Conservation (phyloP, 1,140 invertebrate species). For the Sinella curviseta region DNA sequence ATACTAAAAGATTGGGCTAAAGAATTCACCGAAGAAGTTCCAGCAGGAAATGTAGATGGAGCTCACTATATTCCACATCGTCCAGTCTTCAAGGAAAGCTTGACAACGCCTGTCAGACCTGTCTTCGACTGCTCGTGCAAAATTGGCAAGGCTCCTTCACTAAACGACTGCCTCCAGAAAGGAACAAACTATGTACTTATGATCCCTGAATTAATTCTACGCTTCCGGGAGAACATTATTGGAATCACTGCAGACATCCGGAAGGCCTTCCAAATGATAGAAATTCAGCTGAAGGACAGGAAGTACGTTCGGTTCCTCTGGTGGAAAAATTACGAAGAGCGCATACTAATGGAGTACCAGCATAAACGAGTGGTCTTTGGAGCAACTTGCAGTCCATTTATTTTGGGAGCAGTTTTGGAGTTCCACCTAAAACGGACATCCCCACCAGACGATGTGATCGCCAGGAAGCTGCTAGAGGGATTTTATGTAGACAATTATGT, state of each 20-base stretch:
- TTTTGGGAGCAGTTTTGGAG: conserved; percentile 38
- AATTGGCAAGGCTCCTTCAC: too few species aligned
- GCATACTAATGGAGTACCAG: conserved; percentile 10
- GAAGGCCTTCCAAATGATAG: not conserved
- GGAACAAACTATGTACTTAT: too few species aligned
- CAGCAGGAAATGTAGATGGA: too few species aligned
- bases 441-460: not conserved
- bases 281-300: not conserved
- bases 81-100: too few species aligned
- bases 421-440: conserved; percentile 37
- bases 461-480: not conserved
- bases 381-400: not conserved
- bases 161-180: too few species aligned
- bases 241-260: not conserved
- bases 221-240: too few species aligned
- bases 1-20: conserved; percentile 26
- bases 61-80: too few species aligned
- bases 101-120: too few species aligned
- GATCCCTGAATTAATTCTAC: too few species aligned
- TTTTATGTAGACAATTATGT: not conserved
- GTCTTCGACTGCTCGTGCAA: too few species aligned
- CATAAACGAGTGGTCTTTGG: not conserved
- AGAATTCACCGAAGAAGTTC: too few species aligned
- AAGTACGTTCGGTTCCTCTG: not conserved
- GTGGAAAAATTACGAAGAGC: not conserved